These are phyloP conservation scores for Pachyuromys duprasi DNA, from an alignment of 2,797 vertebrate genomes.

Conservation along the genomic window DNA sequence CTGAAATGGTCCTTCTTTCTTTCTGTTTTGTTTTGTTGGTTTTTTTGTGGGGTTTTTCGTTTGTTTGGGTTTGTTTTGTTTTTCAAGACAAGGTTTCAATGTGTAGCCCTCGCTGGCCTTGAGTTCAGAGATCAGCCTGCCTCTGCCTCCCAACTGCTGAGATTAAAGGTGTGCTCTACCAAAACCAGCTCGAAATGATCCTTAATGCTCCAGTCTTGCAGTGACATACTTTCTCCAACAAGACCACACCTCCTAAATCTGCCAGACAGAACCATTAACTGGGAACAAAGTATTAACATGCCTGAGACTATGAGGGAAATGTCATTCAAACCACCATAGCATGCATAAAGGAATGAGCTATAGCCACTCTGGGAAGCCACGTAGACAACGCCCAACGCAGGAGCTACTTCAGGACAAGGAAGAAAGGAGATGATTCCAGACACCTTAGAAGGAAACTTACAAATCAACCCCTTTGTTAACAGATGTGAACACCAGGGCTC, in stretches of 20 bases:
- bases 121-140: background rate
- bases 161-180: background rate
- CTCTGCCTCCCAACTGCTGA: background rate
- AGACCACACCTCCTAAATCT: background rate
- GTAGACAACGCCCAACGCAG: accelerated
- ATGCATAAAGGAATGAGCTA: background rate
- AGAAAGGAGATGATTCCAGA: background rate
- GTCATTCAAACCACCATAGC: background rate
- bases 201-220: background rate
- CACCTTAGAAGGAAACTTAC: background rate
- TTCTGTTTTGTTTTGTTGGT: background rate
- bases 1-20: background rate
- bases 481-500: background rate
- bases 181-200: too few species aligned
- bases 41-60: background rate
- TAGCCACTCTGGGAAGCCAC: too few species aligned
- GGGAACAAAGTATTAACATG: background rate
- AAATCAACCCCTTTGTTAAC: background rate
- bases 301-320: background rate
- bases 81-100: background rate
- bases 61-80: background rate
- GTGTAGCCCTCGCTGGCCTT: background rate
- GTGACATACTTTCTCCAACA: background rate
- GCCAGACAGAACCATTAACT: background rate
- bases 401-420: background rate